Percentiles rank a stretch among this genome's conserved stretches.
These are phyloP conservation scores for Rhynchonycteris naso DNA, from an alignment of 2,797 vertebrate species.

Conservation along the genomic window DNA sequence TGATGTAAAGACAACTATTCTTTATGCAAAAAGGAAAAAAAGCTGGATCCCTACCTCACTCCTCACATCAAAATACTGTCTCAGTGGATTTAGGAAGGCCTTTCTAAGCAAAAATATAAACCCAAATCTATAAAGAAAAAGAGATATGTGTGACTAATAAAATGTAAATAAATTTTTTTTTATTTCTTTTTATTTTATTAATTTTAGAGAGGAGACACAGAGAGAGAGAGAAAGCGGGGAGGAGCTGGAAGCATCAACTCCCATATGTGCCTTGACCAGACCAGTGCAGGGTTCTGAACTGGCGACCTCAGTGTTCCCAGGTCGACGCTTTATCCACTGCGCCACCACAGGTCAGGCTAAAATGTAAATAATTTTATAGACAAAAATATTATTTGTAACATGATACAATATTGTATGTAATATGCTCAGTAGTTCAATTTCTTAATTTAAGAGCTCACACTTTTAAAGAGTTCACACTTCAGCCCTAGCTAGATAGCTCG, in stretches of 20 bases:
- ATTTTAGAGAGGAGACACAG: too few relatives aligned
- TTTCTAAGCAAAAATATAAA: constrained; percentile 28
- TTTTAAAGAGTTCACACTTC: neutral
- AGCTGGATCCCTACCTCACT: neutral
- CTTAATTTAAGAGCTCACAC: neutral
- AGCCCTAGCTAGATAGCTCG: too few relatives aligned
- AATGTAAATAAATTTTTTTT: constrained; percentile 1
- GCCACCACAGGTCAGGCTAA: too few relatives aligned
- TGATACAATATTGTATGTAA: neutral
- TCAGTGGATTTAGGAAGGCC: neutral
- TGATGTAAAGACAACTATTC: neutral
- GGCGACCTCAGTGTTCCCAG: too few relatives aligned
- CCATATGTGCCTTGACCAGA: too few relatives aligned
- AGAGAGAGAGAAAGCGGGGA: too few relatives aligned
- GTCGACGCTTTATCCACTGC: too few relatives aligned
- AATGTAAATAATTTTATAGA: neutral
- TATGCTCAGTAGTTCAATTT: neutral
- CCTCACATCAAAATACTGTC: neutral
- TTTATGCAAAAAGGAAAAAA: neutral
- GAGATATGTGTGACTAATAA: neutral
- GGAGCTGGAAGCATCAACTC: too few relatives aligned
- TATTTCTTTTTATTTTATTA: too few relatives aligned
- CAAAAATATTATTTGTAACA: neutral
- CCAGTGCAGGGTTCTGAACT: too few relatives aligned
- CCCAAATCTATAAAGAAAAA: neutral